phyloP scores from a whole-genome alignment of 1,140 invertebrate genomes.

The Hyles euphorbiae region DNA sequence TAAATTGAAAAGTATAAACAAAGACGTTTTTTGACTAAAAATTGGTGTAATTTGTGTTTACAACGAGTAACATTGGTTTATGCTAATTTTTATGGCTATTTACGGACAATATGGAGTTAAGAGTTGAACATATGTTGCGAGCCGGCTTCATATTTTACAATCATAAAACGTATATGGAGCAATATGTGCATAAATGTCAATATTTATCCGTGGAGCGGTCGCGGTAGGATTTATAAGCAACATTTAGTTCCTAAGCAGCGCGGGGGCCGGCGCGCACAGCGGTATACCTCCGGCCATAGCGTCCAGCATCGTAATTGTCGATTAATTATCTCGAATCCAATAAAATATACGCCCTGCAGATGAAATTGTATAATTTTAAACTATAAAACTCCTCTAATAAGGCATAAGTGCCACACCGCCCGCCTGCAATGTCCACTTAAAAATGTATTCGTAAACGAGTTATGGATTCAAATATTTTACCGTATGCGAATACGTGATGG shows the following conservation, averaged over 20 bases:
- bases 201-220: slow-evolving; percentile 46
- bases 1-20: slow-evolving; percentile 56
- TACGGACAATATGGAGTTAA: slow-evolving; percentile 54
- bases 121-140: slow-evolving; percentile 44
- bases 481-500: slow-evolving; percentile 46
- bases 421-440: slow-evolving; percentile 13
- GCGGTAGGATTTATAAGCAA: slow-evolving; percentile 50
- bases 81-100: slow-evolving; percentile 68
- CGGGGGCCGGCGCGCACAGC: slow-evolving; percentile 51
- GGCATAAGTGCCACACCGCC: slow-evolving; percentile 47
- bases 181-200: slow-evolving; percentile 74
- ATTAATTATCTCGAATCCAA: slow-evolving; percentile 71
- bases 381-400: slow-evolving; percentile 56
- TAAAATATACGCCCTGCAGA: slow-evolving; percentile 62
- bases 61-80: slow-evolving; percentile 65
- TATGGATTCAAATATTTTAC: slow-evolving; percentile 43
- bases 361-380: slow-evolving; percentile 66
- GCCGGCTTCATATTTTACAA: slow-evolving; percentile 71
- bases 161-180: slow-evolving; percentile 72
- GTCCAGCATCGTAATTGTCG: slow-evolving; percentile 68
- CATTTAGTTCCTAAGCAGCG: slow-evolving; percentile 48
- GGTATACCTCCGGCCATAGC: slow-evolving; percentile 54
- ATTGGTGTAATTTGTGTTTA: slow-evolving; percentile 59
- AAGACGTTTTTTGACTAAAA: slow-evolving; percentile 47
- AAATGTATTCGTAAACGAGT: slow-evolving; percentile 32